phyloP scores from a whole-genome alignment of 2,113 vertebrate genomes.

The Chlamydotis undulata region DNA sequence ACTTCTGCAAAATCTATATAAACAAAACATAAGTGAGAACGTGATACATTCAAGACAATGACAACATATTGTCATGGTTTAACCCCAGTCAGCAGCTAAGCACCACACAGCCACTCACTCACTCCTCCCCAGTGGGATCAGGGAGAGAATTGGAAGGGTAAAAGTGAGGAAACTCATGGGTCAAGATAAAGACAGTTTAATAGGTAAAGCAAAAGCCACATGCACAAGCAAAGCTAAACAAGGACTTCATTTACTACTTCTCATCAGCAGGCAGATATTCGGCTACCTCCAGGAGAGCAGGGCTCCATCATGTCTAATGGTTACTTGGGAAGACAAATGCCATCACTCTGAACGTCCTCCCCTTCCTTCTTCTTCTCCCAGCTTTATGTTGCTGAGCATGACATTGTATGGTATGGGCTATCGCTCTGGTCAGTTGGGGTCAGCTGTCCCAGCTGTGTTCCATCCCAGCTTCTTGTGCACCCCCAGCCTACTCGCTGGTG shows the following conservation, averaged over 20 bases:
- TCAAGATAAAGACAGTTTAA: neutral
- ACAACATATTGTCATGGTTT: neutral
- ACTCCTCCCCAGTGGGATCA: too few species aligned
- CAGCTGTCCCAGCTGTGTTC: too few species aligned
- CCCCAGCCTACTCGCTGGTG: neutral
- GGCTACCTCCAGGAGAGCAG: neutral
- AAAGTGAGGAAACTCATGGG: rapidly evolving
- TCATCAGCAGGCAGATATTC: neutral
- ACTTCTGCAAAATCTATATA: neutral
- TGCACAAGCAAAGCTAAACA: neutral
- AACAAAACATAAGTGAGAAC: neutral
- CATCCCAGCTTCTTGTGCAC: too few species aligned
- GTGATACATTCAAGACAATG: neutral
- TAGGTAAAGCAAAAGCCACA: rapidly evolving
- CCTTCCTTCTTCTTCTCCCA: neutral
- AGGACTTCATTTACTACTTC: neutral
- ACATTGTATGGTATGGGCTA: rapidly evolving
- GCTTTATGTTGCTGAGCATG: neutral
- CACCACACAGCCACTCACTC: rapidly evolving
- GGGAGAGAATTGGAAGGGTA: neutral
- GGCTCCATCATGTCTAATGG: rapidly evolving
- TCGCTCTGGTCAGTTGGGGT: too few species aligned
- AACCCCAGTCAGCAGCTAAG: neutral
- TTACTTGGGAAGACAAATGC: neutral
- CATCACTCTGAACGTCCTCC: rapidly evolving